Conservation (phyloP, 2,797 vertebrate genomes). For the Rallus crepitans region DNA sequence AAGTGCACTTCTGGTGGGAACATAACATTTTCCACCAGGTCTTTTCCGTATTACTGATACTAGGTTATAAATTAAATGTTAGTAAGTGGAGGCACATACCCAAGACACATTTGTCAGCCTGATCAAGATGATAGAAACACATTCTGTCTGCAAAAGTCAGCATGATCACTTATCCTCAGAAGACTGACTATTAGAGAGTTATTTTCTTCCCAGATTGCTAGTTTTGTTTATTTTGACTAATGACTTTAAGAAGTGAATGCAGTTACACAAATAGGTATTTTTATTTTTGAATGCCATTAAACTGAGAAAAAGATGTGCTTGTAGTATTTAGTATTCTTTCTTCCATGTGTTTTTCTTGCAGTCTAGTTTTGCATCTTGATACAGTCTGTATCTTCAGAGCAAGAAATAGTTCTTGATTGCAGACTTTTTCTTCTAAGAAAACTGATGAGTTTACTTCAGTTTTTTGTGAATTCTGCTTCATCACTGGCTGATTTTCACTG, state of each 20-base stretch:
- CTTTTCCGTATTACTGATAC: background rate
- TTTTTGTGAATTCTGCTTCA: background rate
- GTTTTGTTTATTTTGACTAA: background rate
- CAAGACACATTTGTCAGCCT: background rate
- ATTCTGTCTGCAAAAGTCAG: background rate
- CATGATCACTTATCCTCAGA: background rate
- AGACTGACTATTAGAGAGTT: background rate
- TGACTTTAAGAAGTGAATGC: background rate
- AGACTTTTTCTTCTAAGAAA: background rate
- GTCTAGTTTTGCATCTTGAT: accelerated
- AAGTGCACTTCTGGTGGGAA: background rate
- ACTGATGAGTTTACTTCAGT: background rate
- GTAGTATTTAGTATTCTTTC: background rate
- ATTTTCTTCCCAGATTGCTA: background rate
- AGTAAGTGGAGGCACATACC: background rate
- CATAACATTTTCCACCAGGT: background rate
- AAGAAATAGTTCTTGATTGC: background rate
- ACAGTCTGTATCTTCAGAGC: background rate
- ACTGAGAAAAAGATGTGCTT: background rate
- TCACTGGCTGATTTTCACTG: background rate
- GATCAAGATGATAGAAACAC: background rate
- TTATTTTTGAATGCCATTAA: background rate
- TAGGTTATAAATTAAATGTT: background rate
- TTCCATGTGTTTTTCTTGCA: background rate
- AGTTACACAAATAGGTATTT: background rate